Evolutionary conservation across 2,113 vertebrate species (phyloP).

Genomic region (Turdus rufiventris): DNA sequence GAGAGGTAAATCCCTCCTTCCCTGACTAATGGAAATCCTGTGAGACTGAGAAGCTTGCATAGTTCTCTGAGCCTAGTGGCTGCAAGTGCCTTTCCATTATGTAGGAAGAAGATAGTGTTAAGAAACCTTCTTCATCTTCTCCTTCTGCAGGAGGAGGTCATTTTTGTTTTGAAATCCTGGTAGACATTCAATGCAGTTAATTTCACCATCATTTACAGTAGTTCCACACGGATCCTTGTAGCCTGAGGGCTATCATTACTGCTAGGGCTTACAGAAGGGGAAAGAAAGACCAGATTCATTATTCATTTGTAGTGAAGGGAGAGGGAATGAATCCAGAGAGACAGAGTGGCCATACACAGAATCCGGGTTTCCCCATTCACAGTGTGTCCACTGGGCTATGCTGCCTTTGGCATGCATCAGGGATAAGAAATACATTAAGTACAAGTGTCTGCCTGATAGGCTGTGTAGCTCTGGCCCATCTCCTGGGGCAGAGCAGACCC

Average conservation of each 20-base stretch:
- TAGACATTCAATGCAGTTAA: slow-evolving; percentile 10
- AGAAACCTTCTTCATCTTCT: background rate
- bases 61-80: background rate
- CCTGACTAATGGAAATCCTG: background rate
- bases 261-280: slow-evolving; percentile 41
- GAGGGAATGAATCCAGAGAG: slow-evolving; percentile 31
- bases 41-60: background rate
- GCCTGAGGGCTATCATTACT: slow-evolving; percentile 62
- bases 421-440: slow-evolving; percentile 52
- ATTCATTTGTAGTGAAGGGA: slow-evolving; percentile 56
- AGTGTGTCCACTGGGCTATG: background rate
- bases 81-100: background rate
- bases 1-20: background rate
- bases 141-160: background rate
- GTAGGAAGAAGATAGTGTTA: background rate
- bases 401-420: background rate
- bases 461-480: background rate
- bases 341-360: slow-evolving; percentile 16
- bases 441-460: slow-evolving; percentile 36
- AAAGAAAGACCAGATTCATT: slow-evolving; percentile 57
- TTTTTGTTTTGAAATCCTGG: slow-evolving; percentile 49
- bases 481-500: background rate
- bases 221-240: background rate
- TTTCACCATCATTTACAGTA: slow-evolving; percentile 38
- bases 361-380: background rate